A percentile compares a stretch with the other conserved stretches of the same genome.
These are phyloP conservation scores for Calliopum simillimum DNA, from an alignment of 2,888 invertebrate genomes.

Conservation along the genomic window DNA sequence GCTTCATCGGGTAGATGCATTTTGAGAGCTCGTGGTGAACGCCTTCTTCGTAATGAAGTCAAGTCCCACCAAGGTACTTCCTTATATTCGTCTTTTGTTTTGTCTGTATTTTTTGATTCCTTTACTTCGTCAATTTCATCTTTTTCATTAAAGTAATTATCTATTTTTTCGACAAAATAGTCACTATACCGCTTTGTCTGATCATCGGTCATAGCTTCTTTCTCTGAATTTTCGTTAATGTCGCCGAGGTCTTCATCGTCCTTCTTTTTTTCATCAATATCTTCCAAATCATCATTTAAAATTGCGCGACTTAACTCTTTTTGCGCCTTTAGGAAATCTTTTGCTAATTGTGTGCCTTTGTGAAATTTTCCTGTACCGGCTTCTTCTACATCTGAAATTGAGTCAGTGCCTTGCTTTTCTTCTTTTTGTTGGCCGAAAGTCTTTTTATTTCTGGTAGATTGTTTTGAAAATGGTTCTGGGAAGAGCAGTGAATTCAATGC, in stretches of 20 bases:
- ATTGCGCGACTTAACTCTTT: constrained; percentile 52
- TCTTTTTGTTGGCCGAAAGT: neutral
- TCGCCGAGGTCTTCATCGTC: neutral
- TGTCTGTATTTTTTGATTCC: neutral
- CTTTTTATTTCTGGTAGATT: constrained; percentile 16
- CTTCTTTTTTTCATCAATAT: constrained; percentile 19
- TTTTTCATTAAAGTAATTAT: constrained; percentile 50
- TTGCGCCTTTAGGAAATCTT: constrained; percentile 53
- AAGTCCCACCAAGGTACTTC: constrained; percentile 59
- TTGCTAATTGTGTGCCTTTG: constrained; percentile 44
- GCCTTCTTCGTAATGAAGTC: constrained; percentile 45
- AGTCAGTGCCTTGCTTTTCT: neutral
- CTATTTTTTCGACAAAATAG: constrained; percentile 34
- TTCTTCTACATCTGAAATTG: constrained; percentile 44
- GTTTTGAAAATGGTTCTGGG: constrained; percentile 54
- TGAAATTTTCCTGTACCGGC: constrained; percentile 26
- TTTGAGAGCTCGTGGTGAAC: constrained; percentile 38
- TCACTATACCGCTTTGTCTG: constrained; percentile 3
- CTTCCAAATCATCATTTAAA: constrained; percentile 39
- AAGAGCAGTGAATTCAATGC: constrained; percentile 54
- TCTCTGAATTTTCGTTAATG: neutral
- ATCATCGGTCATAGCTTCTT: neutral
- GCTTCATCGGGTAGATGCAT: constrained; percentile 37
- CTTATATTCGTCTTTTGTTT: constrained; percentile 36
- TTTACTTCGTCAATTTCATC: constrained; percentile 19